Conservation (phyloP, 2,797 vertebrate genomes). For the Ficedula albicollis region DNA sequence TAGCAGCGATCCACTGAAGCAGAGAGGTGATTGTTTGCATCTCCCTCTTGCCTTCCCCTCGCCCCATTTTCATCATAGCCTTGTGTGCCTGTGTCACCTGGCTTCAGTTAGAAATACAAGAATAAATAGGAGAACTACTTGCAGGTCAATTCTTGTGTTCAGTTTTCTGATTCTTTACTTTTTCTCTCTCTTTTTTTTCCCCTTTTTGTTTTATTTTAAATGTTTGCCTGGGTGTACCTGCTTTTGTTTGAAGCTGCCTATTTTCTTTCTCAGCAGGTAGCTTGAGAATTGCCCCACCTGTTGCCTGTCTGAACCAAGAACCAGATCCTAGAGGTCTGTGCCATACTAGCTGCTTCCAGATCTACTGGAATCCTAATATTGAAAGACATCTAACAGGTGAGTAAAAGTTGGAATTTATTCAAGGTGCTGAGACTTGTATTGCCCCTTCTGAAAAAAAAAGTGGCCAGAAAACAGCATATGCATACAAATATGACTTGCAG, state of each 20-base stretch:
- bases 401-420: background rate
- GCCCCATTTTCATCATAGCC: background rate
- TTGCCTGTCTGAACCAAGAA: background rate
- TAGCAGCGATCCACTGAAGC: background rate
- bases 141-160: background rate
- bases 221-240: background rate
- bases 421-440: background rate
- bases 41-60: background rate
- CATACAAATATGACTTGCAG: background rate
- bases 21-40: background rate
- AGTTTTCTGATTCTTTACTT: background rate
- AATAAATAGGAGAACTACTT: background rate
- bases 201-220: background rate
- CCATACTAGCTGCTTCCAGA: background rate
- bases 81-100: background rate
- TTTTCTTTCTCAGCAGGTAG: background rate
- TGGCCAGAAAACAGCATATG: background rate
- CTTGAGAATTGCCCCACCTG: background rate
- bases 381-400: background rate
- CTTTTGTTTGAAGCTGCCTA: background rate
- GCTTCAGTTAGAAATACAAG: background rate
- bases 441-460: background rate
- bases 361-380: background rate
- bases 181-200: accelerated
- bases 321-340: background rate